Percentiles rank a stretch among this genome's conserved stretches.
Conservation (phyloP, 2,888 invertebrate species). For the Andrena bucephala region DNA sequence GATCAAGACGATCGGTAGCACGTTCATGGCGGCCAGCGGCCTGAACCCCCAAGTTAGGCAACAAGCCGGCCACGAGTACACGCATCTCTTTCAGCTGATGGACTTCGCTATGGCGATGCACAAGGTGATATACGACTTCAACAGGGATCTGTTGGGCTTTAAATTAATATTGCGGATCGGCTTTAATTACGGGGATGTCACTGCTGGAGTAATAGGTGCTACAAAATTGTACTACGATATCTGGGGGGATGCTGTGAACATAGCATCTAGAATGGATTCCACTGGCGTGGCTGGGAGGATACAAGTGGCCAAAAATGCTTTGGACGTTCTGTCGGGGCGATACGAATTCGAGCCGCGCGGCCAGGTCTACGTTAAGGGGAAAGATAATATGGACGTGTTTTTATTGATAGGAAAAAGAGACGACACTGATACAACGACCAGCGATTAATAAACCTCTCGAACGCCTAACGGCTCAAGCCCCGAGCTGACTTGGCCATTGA, state of each 20-base stretch:
- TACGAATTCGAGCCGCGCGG: slow-evolving; percentile 97
- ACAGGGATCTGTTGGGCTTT: slow-evolving; percentile 95
- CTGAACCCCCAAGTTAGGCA: slow-evolving; percentile 92
- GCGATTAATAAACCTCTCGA: slow-evolving; percentile 25
- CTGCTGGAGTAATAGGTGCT: slow-evolving; percentile 98
- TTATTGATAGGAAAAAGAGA: slow-evolving; percentile 88
- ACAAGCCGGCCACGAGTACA: slow-evolving; percentile 89
- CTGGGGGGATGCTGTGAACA: slow-evolving; percentile 99
- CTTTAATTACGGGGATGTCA: slow-evolving; percentile 97
- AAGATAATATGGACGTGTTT: slow-evolving; percentile 97
- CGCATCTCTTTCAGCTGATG: slow-evolving; percentile 94
- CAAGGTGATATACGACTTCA: slow-evolving; percentile 94
- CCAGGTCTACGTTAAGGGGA: slow-evolving; percentile 97
- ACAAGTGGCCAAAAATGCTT: slow-evolving; percentile 92
- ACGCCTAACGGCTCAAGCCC: slow-evolving; percentile 20
- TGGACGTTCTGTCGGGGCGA: slow-evolving; percentile 89
- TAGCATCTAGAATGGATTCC: slow-evolving; percentile 98
- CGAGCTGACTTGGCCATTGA: slow-evolving; percentile 8
- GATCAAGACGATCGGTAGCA: slow-evolving; percentile 98
- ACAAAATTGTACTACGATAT: slow-evolving; percentile 98
- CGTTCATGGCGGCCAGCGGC: slow-evolving; percentile 99
- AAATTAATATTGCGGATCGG: slow-evolving; percentile 95
- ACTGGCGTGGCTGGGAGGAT: slow-evolving; percentile 95
- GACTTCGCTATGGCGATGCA: slow-evolving; percentile 98
- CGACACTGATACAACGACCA: slow-evolving; percentile 30